Evolutionary conservation across 35 echinoderm and acorn worm species (phyloP), one percentile per base, ranked within the genome.

Genomic region (Nesometra sesokonis): DNA sequence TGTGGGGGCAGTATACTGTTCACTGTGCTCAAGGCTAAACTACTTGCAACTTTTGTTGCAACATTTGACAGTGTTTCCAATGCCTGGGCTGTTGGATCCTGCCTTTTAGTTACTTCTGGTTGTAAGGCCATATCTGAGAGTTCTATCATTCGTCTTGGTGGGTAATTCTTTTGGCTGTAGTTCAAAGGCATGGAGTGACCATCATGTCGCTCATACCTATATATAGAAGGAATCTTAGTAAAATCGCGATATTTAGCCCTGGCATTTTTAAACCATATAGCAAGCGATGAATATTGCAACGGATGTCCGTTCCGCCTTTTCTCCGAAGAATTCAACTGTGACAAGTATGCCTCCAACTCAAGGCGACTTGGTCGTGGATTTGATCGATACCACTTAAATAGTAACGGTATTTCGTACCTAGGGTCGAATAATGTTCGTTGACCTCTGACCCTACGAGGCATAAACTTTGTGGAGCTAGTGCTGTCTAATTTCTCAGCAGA

Each of bases 261-360:
- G 21, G 96, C 96, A 76, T 99, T 99, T 85, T 99, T 99, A 77
- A 99, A 99, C 96, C 96, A 99, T 77, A 99, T 93, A 19, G 90
- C 87, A 31, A 99, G 92, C 7, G 96, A 99, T 3, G 96, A 92
- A 83, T 94, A 99, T 90, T 99, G 96, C 29, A 99, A 85, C 21
- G 90, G 90, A 35, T 88, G 85, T 13, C 92, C 93, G 30, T 94
- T 91, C 29, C 88, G 88, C 8, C 96, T 90, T 57, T 86, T 89
- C 27, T 99, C 96, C 1, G 90, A 87, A 7, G 89, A 82, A 57
- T 99, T 99, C 85, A 99, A 76, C 47, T 99, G 93, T 27, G 92
- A 93, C 43, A 99, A 40, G 77, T 90, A 99, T 32, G 91, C 79
- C 52, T 94, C 92, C 92, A 99, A 84, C 52, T 94, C 87, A 4